Evolutionary conservation across 2,113 vertebrate species (phyloP).

Genomic region (Hemibagrus wyckioides): DNA sequence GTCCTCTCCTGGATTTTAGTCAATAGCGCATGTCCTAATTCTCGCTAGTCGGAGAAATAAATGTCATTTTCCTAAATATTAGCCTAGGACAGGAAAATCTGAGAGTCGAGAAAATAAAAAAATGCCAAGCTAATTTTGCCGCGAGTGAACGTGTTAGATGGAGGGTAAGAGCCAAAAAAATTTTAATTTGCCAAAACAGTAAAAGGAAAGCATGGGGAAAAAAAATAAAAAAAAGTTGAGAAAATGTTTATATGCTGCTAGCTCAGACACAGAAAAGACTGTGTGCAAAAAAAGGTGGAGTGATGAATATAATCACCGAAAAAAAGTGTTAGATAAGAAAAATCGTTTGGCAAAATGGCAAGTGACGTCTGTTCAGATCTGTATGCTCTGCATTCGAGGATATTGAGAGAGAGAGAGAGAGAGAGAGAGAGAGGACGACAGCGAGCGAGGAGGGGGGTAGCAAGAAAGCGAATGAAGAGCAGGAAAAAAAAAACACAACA

Average conservation of each 20-base stretch:
- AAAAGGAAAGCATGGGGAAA: background rate
- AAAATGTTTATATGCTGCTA: background rate
- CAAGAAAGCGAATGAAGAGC: too few relatives aligned
- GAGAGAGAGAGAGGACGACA: constrained; percentile 66
- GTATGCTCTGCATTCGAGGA: constrained; percentile 66
- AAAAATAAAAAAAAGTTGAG: background rate
- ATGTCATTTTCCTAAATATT: background rate
- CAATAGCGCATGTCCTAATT: constrained; percentile 53
- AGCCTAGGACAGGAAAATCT: constrained; percentile 47
- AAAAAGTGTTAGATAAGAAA: constrained; percentile 63
- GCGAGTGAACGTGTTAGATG: background rate
- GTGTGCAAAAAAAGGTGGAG: constrained; percentile 55
- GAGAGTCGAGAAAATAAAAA: constrained; percentile 38
- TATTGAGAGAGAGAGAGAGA: constrained; percentile 60
- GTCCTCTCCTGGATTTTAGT: constrained; percentile 56
- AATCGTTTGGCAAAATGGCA: constrained; percentile 72
- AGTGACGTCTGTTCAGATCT: constrained; percentile 74
- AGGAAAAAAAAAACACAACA: constrained; percentile 72
- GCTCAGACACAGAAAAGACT: constrained; percentile 10
- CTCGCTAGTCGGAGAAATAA: constrained; percentile 41
- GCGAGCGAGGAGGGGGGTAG: constrained; percentile 58
- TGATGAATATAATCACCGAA: constrained; percentile 58
- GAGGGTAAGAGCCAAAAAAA: constrained; percentile 15
- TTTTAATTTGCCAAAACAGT: background rate
- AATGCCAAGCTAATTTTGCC: constrained; percentile 5